Base-by-base conservation (phyloP, 2,888 invertebrate species). In the Dendrolimus houi region DNA sequence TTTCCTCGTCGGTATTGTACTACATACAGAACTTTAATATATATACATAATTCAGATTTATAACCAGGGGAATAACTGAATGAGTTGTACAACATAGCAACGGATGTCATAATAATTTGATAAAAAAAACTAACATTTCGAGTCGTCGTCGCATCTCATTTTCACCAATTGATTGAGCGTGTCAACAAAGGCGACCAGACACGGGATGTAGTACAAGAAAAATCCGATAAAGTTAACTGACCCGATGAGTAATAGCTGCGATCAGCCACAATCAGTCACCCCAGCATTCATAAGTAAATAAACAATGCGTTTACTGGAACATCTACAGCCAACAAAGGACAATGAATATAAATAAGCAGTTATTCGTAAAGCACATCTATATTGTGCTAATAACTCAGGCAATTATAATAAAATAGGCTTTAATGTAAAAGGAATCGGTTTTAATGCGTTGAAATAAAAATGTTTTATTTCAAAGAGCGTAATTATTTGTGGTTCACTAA, bases 181-280 rank as follows among this genome's bases (percentile, higher is more conserved):
- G 54, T n/a, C 54, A 57, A 29, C 54, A 41, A n/a, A 60, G 62
- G 57, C 57, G 60, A 60, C 60, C 57, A 56, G 58, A 61, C 29
- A 62, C 66, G 60, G 68, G 64, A 64, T 52, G 58, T 64, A 63
- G 68, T 65, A 63, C 61, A 61, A 47, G 62, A 59, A 63, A 68
- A 66, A 69, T 64, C 65, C 64, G 74, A 78, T 76, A 79, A 77
- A 79, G 79, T 81, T 77, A 78, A 80, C 74, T 77, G 81, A 79
- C 78, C 80, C 72, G 70, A 72, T 73, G 78, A 79, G 74, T 79
- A 77, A 78, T 70, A 59, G 10, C 62, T 61, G 64, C 60, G 66
- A 71, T 69, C 71, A 71, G 67, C 60, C 64, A 68, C 79, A 83
- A 78, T 79, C 81, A 75, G 70, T 66, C 73, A 65, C 75, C 74